A percentile compares a stretch with the other conserved stretches of the same genome.
Conservation (phyloP, 2,888 invertebrate species). For the Acanthoscelides obtectus region DNA sequence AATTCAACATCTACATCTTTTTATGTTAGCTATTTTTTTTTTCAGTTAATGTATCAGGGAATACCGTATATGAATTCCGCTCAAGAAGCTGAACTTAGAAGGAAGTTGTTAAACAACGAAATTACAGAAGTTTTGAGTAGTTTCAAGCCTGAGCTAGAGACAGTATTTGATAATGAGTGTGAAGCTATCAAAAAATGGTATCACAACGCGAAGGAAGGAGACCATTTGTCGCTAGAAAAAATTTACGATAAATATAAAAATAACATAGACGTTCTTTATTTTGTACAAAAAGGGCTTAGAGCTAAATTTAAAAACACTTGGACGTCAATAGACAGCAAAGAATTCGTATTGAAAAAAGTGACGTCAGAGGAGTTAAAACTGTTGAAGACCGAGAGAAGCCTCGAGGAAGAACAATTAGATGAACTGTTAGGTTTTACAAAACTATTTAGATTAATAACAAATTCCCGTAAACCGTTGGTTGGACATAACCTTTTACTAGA, state of each 20-base stretch:
- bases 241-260: slow-evolving; percentile 37
- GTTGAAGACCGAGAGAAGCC: slow-evolving; percentile 38
- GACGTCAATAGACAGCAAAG: slow-evolving; percentile 35
- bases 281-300: slow-evolving; percentile 58
- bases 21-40: too few species aligned
- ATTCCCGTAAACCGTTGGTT: slow-evolving; percentile 63
- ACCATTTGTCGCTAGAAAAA: slow-evolving; percentile 32
- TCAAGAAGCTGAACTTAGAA: slow-evolving; percentile 46
- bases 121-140: slow-evolving; percentile 44
- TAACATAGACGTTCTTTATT: slow-evolving; percentile 52
- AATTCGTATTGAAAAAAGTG: slow-evolving; percentile 44
- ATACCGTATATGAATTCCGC: slow-evolving; percentile 60
- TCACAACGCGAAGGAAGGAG: slow-evolving; percentile 26
- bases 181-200: slow-evolving; percentile 43
- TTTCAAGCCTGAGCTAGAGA: slow-evolving; percentile 20
- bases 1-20: too few species aligned
- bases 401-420: slow-evolving; percentile 52
- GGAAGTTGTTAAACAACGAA: slow-evolving; percentile 28
- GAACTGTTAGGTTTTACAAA: slow-evolving; percentile 62
- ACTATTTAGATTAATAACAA: slow-evolving; percentile 58
- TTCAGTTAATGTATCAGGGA: slow-evolving; percentile 64
- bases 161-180: slow-evolving; percentile 39
- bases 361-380: slow-evolving; percentile 32
- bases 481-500: slow-evolving; percentile 75
- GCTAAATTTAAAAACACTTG: slow-evolving; percentile 46